These are phyloP conservation scores for Nomada hirtipes DNA, from an alignment of 2,888 invertebrate genomes.

Conservation along the genomic window DNA sequence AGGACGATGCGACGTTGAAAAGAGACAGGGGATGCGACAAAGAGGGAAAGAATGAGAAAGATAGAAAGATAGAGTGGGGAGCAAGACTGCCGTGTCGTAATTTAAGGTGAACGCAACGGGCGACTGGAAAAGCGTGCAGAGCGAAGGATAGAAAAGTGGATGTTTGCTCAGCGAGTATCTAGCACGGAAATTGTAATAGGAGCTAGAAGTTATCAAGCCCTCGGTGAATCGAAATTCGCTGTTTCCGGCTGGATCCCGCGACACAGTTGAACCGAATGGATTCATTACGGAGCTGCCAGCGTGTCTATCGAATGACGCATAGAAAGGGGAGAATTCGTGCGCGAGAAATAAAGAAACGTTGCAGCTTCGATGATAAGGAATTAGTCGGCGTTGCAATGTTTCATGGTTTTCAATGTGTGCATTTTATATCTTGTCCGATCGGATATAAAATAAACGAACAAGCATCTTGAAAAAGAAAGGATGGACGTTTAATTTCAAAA, in stretches of 20 bases:
- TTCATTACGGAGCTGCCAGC: neutral
- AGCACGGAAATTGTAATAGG: conserved; percentile 26
- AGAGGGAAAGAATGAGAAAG: conserved; percentile 31
- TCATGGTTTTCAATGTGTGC: too few species aligned
- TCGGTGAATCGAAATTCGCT: conserved; percentile 38
- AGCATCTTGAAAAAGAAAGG: too few species aligned
- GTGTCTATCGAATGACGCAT: neutral
- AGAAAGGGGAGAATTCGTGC: neutral
- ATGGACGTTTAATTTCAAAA: too few species aligned
- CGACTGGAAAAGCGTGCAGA: conserved; percentile 28
- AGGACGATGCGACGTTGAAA: conserved; percentile 34
- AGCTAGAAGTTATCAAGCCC: conserved; percentile 42
- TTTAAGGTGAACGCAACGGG: conserved; percentile 61
- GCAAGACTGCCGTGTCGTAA: conserved; percentile 63
- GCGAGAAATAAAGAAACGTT: neutral
- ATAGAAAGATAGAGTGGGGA: conserved; percentile 15
- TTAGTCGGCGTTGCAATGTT: too few species aligned
- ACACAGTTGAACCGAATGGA: conserved; percentile 1
- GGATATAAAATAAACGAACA: too few species aligned
- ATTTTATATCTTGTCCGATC: too few species aligned
- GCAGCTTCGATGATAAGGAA: too few species aligned
- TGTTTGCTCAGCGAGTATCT: conserved; percentile 37
- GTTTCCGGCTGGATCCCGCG: conserved; percentile 37
- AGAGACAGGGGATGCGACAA: neutral
- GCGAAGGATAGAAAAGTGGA: conserved; percentile 30